Conservation (phyloP, 2,797 vertebrate species). For the Oreochromis mossambicus region DNA sequence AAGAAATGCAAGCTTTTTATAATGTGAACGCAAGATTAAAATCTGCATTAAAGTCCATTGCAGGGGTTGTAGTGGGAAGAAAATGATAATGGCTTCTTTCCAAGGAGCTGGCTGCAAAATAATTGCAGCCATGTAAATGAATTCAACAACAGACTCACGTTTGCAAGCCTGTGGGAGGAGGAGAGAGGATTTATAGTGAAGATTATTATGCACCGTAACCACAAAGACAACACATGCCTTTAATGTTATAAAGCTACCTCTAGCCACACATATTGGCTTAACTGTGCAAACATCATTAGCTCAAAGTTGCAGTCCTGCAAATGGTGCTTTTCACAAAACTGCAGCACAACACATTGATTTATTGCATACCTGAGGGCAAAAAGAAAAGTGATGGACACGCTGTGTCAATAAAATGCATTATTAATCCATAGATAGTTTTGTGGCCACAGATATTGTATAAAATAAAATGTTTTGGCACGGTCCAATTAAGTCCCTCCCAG, state of each 20-base stretch:
- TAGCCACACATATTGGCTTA: neutral
- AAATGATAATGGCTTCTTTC: conserved; percentile 32
- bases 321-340: neutral
- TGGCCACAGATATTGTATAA: conserved; percentile 12
- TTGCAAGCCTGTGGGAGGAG: neutral
- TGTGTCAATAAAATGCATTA: conserved; percentile 39
- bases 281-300: neutral
- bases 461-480: neutral
- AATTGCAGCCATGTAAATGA: conserved; percentile 38
- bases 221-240: neutral
- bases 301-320: neutral
- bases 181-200: conserved; percentile 12
- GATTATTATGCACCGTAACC: neutral
- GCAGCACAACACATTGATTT: neutral
- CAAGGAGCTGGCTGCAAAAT: conserved; percentile 13
- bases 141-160: conserved; percentile 13
- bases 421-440: conserved; percentile 31
- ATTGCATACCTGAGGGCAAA: neutral
- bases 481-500: conserved; percentile 2
- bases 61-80: neutral
- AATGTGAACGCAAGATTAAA: neutral
- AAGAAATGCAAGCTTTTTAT: neutral
- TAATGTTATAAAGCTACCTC: neutral
- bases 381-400: neutral
- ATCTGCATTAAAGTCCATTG: neutral